These are phyloP conservation scores for Calephelis nemesis DNA, from an alignment of 1,140 invertebrate species.

Conservation along the genomic window DNA sequence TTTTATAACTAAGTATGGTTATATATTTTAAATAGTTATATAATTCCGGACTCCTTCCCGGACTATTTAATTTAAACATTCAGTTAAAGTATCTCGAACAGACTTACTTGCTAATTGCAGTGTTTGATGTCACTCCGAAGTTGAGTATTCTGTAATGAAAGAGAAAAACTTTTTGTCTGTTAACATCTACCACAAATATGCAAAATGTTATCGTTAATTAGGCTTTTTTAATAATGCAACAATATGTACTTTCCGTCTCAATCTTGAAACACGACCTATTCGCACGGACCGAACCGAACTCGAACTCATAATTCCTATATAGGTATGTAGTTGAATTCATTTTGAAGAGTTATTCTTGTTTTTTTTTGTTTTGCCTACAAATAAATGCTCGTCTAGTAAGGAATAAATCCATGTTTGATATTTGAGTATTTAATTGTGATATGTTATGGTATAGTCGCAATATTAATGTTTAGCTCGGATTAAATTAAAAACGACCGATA, in stretches of 20 bases:
- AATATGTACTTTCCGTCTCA: constrained; percentile 2
- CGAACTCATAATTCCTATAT: neutral
- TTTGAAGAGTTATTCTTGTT: neutral
- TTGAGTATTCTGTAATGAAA: constrained; percentile 1
- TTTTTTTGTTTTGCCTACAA: neutral
- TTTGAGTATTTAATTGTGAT: neutral
- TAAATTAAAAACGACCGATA: too few species aligned
- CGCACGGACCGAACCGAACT: neutral
- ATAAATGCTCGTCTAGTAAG: neutral
- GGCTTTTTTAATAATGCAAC: neutral
- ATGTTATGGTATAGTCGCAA: too few species aligned
- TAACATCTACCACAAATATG: neutral
- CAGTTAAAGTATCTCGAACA: neutral
- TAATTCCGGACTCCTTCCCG: neutral
- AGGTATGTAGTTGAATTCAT: neutral
- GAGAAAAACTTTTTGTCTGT: neutral
- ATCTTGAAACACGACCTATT: neutral
- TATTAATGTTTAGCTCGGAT: too few species aligned
- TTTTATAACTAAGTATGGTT: too few species aligned
- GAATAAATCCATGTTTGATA: neutral
- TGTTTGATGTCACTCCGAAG: neutral
- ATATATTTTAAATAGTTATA: too few species aligned
- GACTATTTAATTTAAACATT: constrained; percentile 1
- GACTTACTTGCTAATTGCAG: neutral
- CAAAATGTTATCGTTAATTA: neutral